Conservation (phyloP, 2,113 vertebrate species). For the Petrocephalus microphthalmus region DNA sequence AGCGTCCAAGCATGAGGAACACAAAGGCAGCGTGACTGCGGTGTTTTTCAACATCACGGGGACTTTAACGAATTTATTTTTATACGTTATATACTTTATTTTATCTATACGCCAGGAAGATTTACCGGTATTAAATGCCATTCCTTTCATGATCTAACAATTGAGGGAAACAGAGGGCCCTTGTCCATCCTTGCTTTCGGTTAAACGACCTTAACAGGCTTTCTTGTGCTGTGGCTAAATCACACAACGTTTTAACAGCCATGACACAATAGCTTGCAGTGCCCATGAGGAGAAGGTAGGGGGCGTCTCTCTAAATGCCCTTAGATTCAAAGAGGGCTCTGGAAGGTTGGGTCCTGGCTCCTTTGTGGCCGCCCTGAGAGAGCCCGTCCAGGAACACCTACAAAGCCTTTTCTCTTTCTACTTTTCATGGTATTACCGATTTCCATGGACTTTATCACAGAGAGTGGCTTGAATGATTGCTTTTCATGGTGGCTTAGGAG, state of each 20-base stretch:
- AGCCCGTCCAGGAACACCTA: conserved; percentile 2
- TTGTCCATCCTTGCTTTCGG: neutral
- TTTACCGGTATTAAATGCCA: neutral
- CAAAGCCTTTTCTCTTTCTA: conserved; percentile 15
- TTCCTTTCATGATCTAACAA: neutral
- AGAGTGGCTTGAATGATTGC: conserved; percentile 44
- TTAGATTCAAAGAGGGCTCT: conserved; percentile 8
- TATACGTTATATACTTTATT: neutral
- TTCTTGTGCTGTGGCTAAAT: neutral
- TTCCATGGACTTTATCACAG: conserved; percentile 57
- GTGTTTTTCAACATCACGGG: neutral
- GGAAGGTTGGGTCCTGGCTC: neutral
- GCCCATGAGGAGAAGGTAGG: neutral
- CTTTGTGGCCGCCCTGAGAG: conserved; percentile 13
- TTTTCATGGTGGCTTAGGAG: conserved; percentile 46
- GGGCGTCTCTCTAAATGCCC: conserved; percentile 2
- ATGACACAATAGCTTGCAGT: neutral
- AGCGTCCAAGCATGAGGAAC: neutral
- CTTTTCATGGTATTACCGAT: conserved; percentile 41
- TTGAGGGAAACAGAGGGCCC: neutral
- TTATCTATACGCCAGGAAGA: neutral
- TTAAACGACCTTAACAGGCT: neutral
- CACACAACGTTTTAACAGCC: neutral
- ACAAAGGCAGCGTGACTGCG: neutral
- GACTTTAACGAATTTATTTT: neutral